These are phyloP conservation scores for Sorex maritimensis DNA, from an alignment of 2,797 vertebrate genomes.

Conservation along the genomic window DNA sequence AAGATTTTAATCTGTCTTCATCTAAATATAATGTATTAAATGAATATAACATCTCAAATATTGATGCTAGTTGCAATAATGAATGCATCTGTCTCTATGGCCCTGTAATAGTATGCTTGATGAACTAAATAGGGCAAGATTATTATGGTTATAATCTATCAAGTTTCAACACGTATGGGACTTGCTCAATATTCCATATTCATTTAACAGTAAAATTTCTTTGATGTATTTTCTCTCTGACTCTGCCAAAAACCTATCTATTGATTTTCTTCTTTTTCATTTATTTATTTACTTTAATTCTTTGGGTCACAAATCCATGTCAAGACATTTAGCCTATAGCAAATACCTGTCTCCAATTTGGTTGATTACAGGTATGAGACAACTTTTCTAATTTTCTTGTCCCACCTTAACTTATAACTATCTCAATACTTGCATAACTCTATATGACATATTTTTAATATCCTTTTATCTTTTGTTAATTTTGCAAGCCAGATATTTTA, in stretches of 20 bases:
- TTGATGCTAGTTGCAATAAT: not conserved
- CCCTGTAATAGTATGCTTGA: not conserved
- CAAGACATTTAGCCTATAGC: not conserved
- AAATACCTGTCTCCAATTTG: not conserved
- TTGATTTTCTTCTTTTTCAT: not conserved
- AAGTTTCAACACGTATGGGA: not conserved
- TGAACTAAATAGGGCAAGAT: not conserved
- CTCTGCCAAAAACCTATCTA: not conserved
- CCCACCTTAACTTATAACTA: not conserved
- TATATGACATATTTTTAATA: constrained; percentile 11
- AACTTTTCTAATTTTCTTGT: constrained; percentile 16
- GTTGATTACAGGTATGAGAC: not conserved
- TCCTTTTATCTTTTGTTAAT: not conserved
- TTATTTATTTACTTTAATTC: not conserved
- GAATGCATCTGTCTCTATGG: not conserved
- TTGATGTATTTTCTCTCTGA: not conserved
- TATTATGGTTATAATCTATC: constrained; percentile 9
- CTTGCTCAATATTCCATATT: constrained; percentile 15
- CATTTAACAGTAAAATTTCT: not conserved
- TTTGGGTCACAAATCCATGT: not conserved
- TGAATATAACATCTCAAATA: not conserved
- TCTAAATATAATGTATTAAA: constrained; percentile 29
- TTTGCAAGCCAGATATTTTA: not conserved
- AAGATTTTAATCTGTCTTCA: not conserved
- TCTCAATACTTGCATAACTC: not conserved